phyloP scores from a whole-genome alignment of 2,797 vertebrate genomes.

The Streptopelia turtur region DNA sequence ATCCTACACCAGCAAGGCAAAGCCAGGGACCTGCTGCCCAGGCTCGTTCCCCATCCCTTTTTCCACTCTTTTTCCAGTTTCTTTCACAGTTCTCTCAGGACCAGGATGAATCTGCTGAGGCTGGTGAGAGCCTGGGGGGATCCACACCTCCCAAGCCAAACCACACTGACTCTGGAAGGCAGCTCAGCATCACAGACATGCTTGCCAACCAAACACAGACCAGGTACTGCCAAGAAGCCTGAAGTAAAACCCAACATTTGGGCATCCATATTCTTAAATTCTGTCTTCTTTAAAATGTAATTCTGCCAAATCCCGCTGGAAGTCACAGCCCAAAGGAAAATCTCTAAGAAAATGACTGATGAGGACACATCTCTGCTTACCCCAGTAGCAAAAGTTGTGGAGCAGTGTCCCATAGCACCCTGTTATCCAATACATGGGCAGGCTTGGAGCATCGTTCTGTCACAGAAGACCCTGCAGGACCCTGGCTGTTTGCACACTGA shows the following conservation, averaged over 20 bases:
- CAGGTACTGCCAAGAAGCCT: constrained; percentile 61
- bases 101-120: not conserved
- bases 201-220: constrained; percentile 33
- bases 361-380: not conserved
- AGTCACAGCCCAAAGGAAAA: constrained; percentile 44
- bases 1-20: not conserved
- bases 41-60: not conserved
- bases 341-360: not conserved
- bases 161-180: not conserved
- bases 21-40: not conserved
- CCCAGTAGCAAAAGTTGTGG: not conserved
- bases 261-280: constrained; percentile 60
- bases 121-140: not conserved
- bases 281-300: constrained; percentile 3
- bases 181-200: not conserved
- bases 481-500: not conserved
- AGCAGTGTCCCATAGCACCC: not conserved
- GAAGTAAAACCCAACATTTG: constrained; percentile 59
- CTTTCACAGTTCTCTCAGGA: not conserved
- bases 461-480: not conserved
- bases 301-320: constrained; percentile 19
- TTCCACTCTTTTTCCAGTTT: not conserved
- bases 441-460: not conserved
- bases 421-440: not conserved
- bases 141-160: constrained; percentile 43